Base-by-base conservation (phyloP, 2,113 vertebrate species). In the Sinocyclocheilus anophthalmus region DNA sequence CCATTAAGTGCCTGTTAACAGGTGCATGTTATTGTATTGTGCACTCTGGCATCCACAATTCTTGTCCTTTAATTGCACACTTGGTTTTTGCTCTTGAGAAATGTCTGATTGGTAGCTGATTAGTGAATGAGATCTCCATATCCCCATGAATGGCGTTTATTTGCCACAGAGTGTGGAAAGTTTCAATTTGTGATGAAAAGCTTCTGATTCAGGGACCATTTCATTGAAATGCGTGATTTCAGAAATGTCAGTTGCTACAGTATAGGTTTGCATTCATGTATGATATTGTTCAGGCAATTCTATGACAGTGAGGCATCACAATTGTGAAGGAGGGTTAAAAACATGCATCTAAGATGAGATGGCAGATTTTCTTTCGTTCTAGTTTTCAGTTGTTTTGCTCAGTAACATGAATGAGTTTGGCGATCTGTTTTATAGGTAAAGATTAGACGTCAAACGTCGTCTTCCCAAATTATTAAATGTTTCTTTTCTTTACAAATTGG, bases 31-130 rank as follows among this genome's bases (percentile, higher is more conserved):
- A 84, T 84, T 55, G 73, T 85, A 14, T 39, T 24, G 20, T 55
- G 57, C 24, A 37, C 57, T 65, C 20, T 30, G 61, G 67, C 70
- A 69, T 39, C 45, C 59, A 65, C 72, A 14, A 14, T 73, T 65
- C 18, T 26, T 81, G 70, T 67, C 73, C 85, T 85, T 85, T 85
- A 86, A 87, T 85, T 88, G 89, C 69, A 76, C 61, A 63, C 69
- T 85, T 78, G 14, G 77, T 90, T 87, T 88, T 39, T 65, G 76
- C 78, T 61, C 80, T 84, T 81, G 85, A 61, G 86, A 39, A 79
- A 70, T 70, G 59, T 85, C 81, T 88, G 89, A 88, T 85, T 90
- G 78, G 79, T 79, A 72, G 87, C 84, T 88, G 86, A 91, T 88
- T 83, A 84, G 76, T 79, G 80, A 85, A 87, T 84, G 75, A 75